A percentile compares a stretch with the other conserved stretches of the same genome.
These are phyloP conservation scores for Arenaria interpres DNA, from an alignment of 2,113 vertebrate species.

Conservation along the genomic window DNA sequence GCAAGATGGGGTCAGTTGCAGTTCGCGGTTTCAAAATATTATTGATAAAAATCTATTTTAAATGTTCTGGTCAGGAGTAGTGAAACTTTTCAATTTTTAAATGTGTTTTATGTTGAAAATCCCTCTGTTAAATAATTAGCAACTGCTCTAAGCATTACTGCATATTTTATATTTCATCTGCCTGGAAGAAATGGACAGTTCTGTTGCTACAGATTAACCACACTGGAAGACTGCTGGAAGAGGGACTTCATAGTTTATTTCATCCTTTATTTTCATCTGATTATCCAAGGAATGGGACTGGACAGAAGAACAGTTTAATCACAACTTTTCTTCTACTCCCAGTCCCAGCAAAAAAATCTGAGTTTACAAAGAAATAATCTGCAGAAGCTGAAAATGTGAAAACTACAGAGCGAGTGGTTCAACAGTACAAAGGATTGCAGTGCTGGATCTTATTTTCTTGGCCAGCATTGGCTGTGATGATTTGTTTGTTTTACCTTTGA, in stretches of 20 bases:
- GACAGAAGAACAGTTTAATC: not conserved
- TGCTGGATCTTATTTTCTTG: constrained; percentile 19
- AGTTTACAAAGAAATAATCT: not conserved
- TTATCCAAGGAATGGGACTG: not conserved
- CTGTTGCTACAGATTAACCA: not conserved
- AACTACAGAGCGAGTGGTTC: not conserved
- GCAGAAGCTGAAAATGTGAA: not conserved
- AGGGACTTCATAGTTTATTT: not conserved
- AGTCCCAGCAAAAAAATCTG: not conserved
- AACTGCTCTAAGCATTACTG: not conserved
- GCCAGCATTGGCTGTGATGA: not conserved
- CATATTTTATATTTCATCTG: not conserved
- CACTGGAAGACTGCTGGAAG: not conserved
- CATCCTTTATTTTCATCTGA: not conserved
- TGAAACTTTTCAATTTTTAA: constrained; percentile 19
- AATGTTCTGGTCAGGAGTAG: not conserved
- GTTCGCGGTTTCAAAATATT: not conserved
- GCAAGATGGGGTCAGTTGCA: not conserved
- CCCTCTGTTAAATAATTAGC: constrained; percentile 36
- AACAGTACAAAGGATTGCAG: not conserved
- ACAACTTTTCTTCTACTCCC: not conserved
- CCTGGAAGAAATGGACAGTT: not conserved
- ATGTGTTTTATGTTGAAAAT: not conserved
- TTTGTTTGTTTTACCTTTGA: constrained; percentile 44
- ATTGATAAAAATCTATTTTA: not conserved